Base-by-base conservation (phyloP, 2,113 vertebrate genomes). In the Synodontis membranacea region DNA sequence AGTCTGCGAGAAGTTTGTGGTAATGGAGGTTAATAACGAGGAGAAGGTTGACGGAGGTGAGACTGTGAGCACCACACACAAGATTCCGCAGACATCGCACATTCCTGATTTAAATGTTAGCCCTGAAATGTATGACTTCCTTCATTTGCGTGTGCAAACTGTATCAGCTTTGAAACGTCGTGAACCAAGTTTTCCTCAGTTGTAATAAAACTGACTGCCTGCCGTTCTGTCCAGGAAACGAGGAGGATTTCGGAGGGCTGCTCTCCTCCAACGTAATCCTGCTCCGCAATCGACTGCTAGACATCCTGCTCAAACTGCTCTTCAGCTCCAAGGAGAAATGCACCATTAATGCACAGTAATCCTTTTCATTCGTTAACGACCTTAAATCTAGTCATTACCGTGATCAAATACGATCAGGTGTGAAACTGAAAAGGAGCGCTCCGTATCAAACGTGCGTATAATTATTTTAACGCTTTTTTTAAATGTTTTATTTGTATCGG, bases 1-100 rank as follows among this genome's bases (percentile, higher is more conserved):
- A 0, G 97, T 99, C 84, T 99, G 97, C 92, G 98, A 99, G 94
- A 99, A 99, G 94, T 99, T 99, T 94, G 97, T 99, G n/a, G 93
- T 97, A 84, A 99, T 99, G 98, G 98, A 99, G 92, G 94, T 97
- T 90, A 98, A 95, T 74, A 96, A 96, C 9, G 98, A 99, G 93
- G 98, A 99, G 91, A 99, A 98, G 89, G 93, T 96, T 8, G 98
- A 99, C 25, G 94, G 94, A 91, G 97, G 97, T 97, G 91, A 95
- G 94, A 37, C 48, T 28, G 56, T 14, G 15, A 15, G n/a, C n/a
- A n/a, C 42, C 72, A 28, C 39, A 14, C 70, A n/a, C 23, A 44
- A 3, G 19, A 37, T 8, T 34, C 31, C 19, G 34, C 64, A 44
- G 10, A 14, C 25, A 46, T 28, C 64, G 28, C 46, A 31, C 2